phyloP scores from a whole-genome alignment of 2,113 vertebrate species.

The Prionailurus viverrinus region DNA sequence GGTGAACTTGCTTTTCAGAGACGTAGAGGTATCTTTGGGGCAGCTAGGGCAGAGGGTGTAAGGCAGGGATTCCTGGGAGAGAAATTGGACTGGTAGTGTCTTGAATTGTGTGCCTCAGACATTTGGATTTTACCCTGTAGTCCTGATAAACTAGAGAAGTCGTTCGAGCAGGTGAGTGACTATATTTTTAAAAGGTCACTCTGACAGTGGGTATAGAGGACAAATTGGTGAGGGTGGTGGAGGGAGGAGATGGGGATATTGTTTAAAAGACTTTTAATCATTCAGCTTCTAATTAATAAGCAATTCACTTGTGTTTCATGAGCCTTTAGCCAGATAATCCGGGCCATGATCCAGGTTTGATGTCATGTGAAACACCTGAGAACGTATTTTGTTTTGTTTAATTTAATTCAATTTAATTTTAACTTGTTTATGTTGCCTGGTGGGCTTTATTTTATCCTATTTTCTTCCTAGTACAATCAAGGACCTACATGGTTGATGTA shows the following conservation, averaged over 20 bases:
- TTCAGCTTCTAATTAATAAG: constrained; percentile 56
- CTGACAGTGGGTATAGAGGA: background rate
- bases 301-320: constrained; percentile 52
- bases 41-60: background rate
- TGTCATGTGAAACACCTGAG: background rate
- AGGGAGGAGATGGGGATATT: background rate
- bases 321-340: constrained; percentile 57
- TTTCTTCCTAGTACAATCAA: constrained; percentile 14
- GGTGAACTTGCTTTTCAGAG: background rate
- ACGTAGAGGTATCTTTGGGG: background rate
- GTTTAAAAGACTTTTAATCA: constrained; percentile 49
- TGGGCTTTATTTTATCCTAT: background rate
- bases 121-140: constrained; percentile 6
- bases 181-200: background rate
- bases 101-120: background rate
- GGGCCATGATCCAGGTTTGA: constrained; percentile 29
- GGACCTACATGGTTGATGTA: background rate
- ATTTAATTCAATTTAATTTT: background rate
- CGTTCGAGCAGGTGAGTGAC: background rate
- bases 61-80: background rate
- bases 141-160: background rate
- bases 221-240: background rate
- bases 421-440: background rate
- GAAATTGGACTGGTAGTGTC: background rate
- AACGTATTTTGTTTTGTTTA: background rate